A percentile compares a stretch with the other conserved stretches of the same genome.
phyloP scores from a whole-genome alignment of 2,113 vertebrate species.

The Orientallactaga bullata region DNA sequence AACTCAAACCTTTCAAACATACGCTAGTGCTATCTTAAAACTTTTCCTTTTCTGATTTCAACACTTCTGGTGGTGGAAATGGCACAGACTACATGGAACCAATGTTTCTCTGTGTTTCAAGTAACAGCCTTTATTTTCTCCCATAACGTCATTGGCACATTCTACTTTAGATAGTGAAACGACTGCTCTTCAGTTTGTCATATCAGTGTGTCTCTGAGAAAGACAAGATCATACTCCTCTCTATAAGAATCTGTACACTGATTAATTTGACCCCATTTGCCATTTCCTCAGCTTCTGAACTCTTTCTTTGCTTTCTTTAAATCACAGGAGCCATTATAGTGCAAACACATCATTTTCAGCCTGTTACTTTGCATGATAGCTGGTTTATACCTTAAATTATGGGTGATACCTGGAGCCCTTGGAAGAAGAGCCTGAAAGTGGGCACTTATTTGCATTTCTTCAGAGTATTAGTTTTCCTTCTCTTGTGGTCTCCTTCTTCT shows the following conservation, averaged over 20 bases:
- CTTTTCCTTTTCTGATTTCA: not conserved
- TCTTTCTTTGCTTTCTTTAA: not conserved
- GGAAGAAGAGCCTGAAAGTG: not conserved
- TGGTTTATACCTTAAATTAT: not conserved
- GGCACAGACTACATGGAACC: not conserved
- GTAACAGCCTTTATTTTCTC: not conserved
- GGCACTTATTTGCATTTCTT: not conserved
- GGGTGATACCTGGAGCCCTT: not conserved
- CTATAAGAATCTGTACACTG: not conserved
- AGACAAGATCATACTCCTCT: not conserved
- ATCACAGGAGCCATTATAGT: not conserved
- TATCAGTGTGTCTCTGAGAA: not conserved
- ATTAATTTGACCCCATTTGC: not conserved
- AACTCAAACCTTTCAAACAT: not conserved
- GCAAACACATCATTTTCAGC: not conserved
- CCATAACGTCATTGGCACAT: not conserved
- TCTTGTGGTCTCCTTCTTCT: not conserved
- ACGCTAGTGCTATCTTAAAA: not conserved
- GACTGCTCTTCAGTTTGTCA: not conserved
- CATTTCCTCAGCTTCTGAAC: not conserved
- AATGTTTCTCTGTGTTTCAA: not conserved
- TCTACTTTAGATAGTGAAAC: not conserved
- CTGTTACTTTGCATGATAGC: not conserved
- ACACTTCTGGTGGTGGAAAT: not conserved
- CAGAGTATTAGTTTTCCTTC: not conserved